These are phyloP conservation scores for Sebastes minor DNA, from an alignment of 2,797 vertebrate species.

Conservation along the genomic window DNA sequence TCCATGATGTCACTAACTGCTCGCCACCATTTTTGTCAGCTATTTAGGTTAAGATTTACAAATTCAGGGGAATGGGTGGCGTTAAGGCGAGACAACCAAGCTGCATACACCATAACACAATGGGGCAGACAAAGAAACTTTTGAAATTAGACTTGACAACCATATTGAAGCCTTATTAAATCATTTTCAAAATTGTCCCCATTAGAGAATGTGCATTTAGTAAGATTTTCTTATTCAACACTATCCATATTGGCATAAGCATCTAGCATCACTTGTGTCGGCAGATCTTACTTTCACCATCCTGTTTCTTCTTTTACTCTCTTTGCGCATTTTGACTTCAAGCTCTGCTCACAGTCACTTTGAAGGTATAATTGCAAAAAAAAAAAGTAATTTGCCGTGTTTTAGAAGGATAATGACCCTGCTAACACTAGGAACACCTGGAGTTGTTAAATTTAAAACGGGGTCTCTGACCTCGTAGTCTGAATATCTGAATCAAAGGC, in stretches of 20 bases:
- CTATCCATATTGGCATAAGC: neutral
- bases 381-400: constrained; percentile 7
- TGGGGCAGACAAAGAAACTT: neutral
- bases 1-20: neutral
- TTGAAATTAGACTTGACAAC: neutral
- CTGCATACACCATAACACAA: neutral
- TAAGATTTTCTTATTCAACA: neutral
- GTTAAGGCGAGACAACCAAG: neutral
- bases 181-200: neutral
- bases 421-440: neutral
- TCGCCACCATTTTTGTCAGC: neutral
- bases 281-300: neutral
- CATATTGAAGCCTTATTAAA: neutral
- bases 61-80: neutral
- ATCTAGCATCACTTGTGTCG: neutral
- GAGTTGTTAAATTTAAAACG: constrained; percentile 21
- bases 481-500: constrained; percentile 20
- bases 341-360: neutral
- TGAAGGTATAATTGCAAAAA: constrained; percentile 12
- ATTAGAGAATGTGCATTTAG: neutral
- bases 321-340: neutral
- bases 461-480: constrained; percentile 12
- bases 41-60: neutral
- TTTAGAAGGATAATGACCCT: constrained; percentile 5
- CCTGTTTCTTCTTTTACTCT: neutral